phyloP scores from a whole-genome alignment of 2,797 vertebrate genomes.

The Aplochiton taeniatus region DNA sequence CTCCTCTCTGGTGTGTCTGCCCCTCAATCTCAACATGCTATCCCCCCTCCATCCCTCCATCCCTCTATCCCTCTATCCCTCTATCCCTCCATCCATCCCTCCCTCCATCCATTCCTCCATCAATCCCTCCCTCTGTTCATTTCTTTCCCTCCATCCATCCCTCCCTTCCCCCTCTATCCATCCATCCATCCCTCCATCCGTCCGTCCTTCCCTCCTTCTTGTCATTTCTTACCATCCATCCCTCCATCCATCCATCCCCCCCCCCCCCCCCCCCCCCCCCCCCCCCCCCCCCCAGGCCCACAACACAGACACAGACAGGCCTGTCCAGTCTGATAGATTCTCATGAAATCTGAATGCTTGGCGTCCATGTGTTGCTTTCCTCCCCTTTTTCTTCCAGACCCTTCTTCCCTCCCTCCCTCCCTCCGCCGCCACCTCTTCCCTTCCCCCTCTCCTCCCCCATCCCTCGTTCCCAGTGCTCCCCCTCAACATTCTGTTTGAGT shows the following conservation, averaged over 20 bases:
- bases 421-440: conserved; percentile 5
- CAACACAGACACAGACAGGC: conserved; percentile 29
- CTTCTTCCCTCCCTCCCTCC: conserved; percentile 25
- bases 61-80: neutral
- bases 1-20: conserved; percentile 14
- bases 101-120: neutral
- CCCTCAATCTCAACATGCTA: neutral
- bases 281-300: conserved; percentile 16
- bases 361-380: conserved; percentile 22
- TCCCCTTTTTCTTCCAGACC: conserved; percentile 40
- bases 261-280: neutral
- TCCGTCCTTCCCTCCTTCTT: too few relatives aligned
- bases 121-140: neutral
- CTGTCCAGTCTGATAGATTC: conserved; percentile 49
- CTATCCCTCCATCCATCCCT: neutral
- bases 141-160: neutral
- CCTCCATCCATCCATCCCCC: neutral
- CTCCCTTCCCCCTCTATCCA: neutral
- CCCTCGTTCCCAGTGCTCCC: conserved; percentile 37
- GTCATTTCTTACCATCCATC: neutral
- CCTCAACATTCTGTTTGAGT: conserved; percentile 60
- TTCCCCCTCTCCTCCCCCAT: conserved; percentile 33
- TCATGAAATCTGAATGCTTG: conserved; percentile 44
- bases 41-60: neutral
- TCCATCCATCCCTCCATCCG: too few relatives aligned